Conservation (phyloP, 2,888 invertebrate species). For the Acrocyrtus sp. region DNA sequence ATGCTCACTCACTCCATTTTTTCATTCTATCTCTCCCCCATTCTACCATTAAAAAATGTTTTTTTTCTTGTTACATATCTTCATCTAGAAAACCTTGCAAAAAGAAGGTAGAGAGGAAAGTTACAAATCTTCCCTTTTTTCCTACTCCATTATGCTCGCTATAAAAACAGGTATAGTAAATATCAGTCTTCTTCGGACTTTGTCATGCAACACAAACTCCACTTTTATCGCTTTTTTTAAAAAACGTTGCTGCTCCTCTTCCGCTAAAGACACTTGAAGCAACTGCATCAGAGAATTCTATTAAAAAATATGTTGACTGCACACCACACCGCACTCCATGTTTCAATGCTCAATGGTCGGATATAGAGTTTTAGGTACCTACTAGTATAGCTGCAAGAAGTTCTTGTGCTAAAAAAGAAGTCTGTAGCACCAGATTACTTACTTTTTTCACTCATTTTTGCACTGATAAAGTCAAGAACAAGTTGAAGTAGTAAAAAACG, state of each 20-base stretch:
- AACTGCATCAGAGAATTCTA: no score
- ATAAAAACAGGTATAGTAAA: neutral
- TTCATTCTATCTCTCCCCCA: slow-evolving; percentile 28
- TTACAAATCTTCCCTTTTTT: no score
- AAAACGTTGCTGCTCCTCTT: neutral
- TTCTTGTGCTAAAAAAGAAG: slow-evolving; percentile 24
- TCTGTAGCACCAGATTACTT: slow-evolving; percentile 13
- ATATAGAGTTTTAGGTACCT: slow-evolving; percentile 10
- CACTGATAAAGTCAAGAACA: slow-evolving; percentile 40
- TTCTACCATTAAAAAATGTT: slow-evolving; percentile 16
- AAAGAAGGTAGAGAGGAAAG: slow-evolving; percentile 4
- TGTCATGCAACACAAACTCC: slow-evolving; percentile 46
- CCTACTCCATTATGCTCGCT: neutral
- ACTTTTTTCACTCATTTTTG: slow-evolving; percentile 44
- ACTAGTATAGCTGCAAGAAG: neutral
- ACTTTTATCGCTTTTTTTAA: slow-evolving; percentile 7
- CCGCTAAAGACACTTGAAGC: no score
- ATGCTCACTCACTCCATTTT: slow-evolving; percentile 38
- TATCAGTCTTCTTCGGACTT: slow-evolving; percentile 16
- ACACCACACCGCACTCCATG: neutral
- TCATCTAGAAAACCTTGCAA: neutral
- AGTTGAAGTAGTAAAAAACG: slow-evolving; percentile 23
- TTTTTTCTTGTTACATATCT: slow-evolving; percentile 8
- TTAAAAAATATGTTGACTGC: neutral
- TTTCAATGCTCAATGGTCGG: slow-evolving; percentile 37